Conservation (phyloP, 2,797 vertebrate species). For the Lates japonicus region DNA sequence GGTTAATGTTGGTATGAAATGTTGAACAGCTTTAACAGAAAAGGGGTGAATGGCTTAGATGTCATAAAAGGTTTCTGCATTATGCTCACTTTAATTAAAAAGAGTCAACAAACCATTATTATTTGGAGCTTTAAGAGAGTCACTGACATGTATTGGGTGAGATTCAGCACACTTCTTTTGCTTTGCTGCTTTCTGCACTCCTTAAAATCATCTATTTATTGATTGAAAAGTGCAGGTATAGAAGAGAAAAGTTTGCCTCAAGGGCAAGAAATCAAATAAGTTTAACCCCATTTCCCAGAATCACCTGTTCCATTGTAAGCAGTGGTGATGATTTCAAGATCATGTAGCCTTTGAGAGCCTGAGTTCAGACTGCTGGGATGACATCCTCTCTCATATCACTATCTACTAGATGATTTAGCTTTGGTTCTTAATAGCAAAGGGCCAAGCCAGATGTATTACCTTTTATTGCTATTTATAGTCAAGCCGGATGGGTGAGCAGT, state of each 20-base stretch:
- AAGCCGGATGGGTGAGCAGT: constrained; percentile 32
- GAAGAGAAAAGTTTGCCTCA: background rate
- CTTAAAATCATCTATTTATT: background rate
- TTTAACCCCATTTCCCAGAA: background rate
- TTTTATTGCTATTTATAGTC: constrained; percentile 67
- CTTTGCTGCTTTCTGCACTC: background rate
- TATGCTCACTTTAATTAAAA: background rate
- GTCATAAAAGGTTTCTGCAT: background rate
- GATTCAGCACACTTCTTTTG: background rate
- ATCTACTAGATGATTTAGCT: constrained; percentile 52
- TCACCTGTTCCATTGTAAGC: constrained; percentile 1
- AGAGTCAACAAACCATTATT: background rate
- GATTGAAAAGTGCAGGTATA: background rate
- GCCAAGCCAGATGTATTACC: constrained; percentile 39
- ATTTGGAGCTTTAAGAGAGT: background rate
- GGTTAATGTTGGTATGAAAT: background rate
- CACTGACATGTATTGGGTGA: background rate
- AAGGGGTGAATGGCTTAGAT: background rate
- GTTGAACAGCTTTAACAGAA: background rate
- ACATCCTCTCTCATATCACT: constrained; percentile 30
- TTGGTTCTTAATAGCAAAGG: constrained; percentile 51
- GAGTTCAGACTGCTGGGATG: constrained; percentile 12
- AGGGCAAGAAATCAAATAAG: constrained; percentile 7
- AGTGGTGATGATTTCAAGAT: constrained; percentile 16
- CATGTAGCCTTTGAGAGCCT: constrained; percentile 23